phyloP scores from a whole-genome alignment of 2,113 vertebrate genomes.

The Mirza zaza region DNA sequence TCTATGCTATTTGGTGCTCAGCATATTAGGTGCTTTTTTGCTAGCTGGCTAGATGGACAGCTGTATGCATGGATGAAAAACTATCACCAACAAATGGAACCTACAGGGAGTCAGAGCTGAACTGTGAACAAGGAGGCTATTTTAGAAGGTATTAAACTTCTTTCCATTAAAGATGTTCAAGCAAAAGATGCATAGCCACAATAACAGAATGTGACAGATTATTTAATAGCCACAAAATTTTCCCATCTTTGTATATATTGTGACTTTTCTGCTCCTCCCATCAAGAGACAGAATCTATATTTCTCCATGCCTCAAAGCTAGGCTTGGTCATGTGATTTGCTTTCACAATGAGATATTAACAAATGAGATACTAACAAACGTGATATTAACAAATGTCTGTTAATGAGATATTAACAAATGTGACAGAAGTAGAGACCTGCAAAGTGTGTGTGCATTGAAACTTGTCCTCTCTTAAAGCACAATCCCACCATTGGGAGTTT shows the following conservation, averaged over 20 bases:
- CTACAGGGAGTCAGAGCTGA: neutral
- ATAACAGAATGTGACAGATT: neutral
- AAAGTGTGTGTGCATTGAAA: neutral
- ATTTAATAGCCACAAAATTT: neutral
- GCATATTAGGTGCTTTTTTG: neutral
- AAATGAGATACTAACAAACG: neutral
- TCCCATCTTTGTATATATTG: neutral
- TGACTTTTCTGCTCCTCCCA: neutral
- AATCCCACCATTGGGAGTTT: neutral
- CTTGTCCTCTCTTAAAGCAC: neutral
- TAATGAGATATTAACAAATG: neutral
- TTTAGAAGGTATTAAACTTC: neutral
- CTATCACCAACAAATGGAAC: neutral
- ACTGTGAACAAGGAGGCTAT: neutral
- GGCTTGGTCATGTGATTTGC: neutral
- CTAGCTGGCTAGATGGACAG: neutral
- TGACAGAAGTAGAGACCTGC: neutral
- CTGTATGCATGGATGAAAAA: neutral
- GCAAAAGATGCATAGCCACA: neutral
- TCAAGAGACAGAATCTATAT: neutral
- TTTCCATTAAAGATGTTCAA: neutral
- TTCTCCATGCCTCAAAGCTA: neutral
- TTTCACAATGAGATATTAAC: neutral
- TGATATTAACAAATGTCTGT: neutral
- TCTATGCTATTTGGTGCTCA: neutral